Conservation (phyloP, 2,113 vertebrate species). For the Turnix velox region DNA sequence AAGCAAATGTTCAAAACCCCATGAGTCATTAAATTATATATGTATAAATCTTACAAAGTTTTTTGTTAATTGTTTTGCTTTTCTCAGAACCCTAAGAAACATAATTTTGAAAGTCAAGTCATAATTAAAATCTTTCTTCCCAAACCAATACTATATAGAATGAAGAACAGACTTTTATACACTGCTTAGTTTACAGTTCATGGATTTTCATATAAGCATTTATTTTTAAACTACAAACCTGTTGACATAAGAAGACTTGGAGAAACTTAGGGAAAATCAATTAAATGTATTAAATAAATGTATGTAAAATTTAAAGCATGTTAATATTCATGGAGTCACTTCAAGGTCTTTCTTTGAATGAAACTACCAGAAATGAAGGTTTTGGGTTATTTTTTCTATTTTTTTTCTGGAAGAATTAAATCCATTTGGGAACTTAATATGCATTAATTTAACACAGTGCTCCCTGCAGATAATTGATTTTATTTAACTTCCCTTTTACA, state of each 20-base stretch:
- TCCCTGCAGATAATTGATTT: not conserved
- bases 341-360: not conserved
- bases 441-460: not conserved
- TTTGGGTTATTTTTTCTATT: no score
- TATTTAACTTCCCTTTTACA: not conserved
- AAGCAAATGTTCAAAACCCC: not conserved
- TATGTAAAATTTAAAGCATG: not conserved
- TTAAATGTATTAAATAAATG: not conserved
- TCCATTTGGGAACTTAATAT: not conserved
- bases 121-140: not conserved
- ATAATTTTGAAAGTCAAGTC: not conserved
- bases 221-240: not conserved
- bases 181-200: not conserved
- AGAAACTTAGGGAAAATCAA: not conserved
- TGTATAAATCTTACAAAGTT: not conserved
- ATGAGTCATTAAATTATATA: not conserved
- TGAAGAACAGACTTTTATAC: not conserved
- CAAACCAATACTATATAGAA: not conserved
- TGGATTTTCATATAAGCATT: not conserved
- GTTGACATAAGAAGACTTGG: not conserved
- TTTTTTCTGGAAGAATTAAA: not conserved
- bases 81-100: not conserved
- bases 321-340: not conserved
- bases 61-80: not conserved
- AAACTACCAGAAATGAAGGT: not conserved